These are phyloP conservation scores for Oryzias celebensis DNA, from an alignment of 2,113 vertebrate genomes.

Conservation along the genomic window DNA sequence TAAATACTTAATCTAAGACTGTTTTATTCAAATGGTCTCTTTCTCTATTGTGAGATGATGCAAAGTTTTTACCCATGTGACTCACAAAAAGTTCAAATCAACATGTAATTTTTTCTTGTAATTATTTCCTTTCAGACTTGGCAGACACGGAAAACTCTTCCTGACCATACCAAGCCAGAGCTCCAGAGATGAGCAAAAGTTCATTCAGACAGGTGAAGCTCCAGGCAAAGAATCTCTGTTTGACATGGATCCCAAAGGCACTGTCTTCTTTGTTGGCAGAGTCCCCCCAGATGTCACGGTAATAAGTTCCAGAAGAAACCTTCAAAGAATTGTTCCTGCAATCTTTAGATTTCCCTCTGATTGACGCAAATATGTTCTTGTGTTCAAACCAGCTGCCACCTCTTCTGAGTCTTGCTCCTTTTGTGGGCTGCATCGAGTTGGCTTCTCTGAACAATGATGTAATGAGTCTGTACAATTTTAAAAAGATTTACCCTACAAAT, in stretches of 20 bases:
- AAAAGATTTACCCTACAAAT: constrained; percentile 84
- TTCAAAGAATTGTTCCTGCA: neutral
- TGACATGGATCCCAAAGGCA: constrained; percentile 85
- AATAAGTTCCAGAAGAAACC: constrained; percentile 10
- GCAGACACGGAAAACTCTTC: constrained; percentile 91
- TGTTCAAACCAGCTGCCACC: constrained; percentile 82
- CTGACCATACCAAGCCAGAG: constrained; percentile 90
- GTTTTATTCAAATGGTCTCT: too few species aligned
- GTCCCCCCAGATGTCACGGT: constrained; percentile 87
- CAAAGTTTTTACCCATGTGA: too few species aligned
- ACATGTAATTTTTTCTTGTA: too few species aligned
- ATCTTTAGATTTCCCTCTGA: neutral
- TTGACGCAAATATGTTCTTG: neutral
- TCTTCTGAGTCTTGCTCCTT: constrained; percentile 88
- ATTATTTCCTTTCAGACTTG: constrained; percentile 78
- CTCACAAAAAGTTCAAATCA: too few species aligned
- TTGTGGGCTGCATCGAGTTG: constrained; percentile 92
- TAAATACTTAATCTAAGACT: too few species aligned
- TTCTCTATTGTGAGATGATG: too few species aligned
- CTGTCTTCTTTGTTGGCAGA: constrained; percentile 92
- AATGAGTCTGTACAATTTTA: constrained; percentile 95
- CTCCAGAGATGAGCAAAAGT: constrained; percentile 91
- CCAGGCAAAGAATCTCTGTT: constrained; percentile 85
- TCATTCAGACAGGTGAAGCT: constrained; percentile 92
- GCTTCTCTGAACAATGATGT: constrained; percentile 91